Base-by-base conservation (phyloP, 2,113 vertebrate genomes). In the Candoia aspera region DNA sequence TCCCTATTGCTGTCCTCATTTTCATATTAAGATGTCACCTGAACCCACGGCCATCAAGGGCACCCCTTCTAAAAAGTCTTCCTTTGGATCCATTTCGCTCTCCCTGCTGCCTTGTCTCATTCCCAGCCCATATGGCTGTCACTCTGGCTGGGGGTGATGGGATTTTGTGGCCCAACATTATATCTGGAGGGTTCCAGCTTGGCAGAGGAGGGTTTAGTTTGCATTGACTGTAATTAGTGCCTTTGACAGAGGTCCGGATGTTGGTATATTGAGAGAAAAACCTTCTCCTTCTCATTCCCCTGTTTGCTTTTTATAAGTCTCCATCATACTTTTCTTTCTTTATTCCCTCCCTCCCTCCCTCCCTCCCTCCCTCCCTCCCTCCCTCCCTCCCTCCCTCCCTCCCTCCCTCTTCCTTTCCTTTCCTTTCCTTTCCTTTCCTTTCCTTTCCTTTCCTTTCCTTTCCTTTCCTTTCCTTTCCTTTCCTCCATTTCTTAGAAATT, bases 401-500 rank as follows among this genome's bases (percentile, higher is more conserved):
- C 21, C 19, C 8, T 64, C 23, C 62, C 1, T 64, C 26, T 24
- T 24, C 29, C 26, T 8, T 8, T 23, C 26, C 21, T 21, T 23
- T 8, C 21, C 21, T 64, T 3, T 8, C 8, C 4, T 64, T 21
- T 21, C 24, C 24, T 21, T 21, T 64, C 2, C 37, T 37, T 49
- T 4, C 19, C 2, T 24, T 9, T 19, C 2, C 46, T 8, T 19
- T 8, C 21, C 4, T 2, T 3, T 4, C 5, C 19, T 15, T 4
- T 46, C 1, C 21, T 0, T 6, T 17, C n/a, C 37, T 17, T 19
- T 3, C 2, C 37, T 42, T 0, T 37, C 9, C 0, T 11, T 19
- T 23, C 1, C n/a, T 15, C 9, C 17, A 1, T 9, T 42, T 6
- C n/a, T 23, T 23, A 0, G n/a, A 79, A 19, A 9, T n/a, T 79